Evolutionary conservation across 2,888 invertebrate genomes (phyloP).

Genomic region (Anagyrus pseudococci): DNA sequence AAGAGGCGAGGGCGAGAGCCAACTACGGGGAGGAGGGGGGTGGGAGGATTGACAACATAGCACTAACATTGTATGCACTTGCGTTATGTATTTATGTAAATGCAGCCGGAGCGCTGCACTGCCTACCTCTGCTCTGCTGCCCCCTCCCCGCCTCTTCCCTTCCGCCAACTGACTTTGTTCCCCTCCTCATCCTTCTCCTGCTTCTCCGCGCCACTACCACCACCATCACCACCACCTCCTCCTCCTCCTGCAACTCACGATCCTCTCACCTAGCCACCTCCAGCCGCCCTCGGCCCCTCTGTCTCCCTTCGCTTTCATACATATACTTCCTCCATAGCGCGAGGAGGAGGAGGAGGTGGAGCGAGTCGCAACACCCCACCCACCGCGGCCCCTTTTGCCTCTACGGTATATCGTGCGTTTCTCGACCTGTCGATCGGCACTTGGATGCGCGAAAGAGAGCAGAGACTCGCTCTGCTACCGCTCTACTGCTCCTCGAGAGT

Average conservation of each 20-base stretch:
- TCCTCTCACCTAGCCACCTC: constrained; percentile 14
- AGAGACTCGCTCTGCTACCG: too few species aligned
- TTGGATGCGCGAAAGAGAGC: too few species aligned
- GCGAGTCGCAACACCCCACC: not conserved
- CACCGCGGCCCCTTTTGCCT: not conserved
- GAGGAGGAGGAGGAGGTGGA: constrained; percentile 9
- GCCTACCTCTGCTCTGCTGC: constrained; percentile 35
- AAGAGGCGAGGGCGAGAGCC: not conserved
- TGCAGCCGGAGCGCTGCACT: constrained; percentile 48
- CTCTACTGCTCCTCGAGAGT: too few species aligned
- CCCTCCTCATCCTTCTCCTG: constrained; percentile 20
- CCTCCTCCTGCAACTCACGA: not conserved
- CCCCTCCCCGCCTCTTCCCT: constrained; percentile 14
- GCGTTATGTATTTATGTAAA: constrained; percentile 63
- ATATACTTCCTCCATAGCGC: constrained; percentile 18
- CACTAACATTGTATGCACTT: constrained; percentile 61
- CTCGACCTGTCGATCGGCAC: constrained; percentile 33
- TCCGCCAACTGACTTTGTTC: constrained; percentile 41
- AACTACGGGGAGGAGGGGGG: constrained; percentile 25
- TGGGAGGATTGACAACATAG: constrained; percentile 62
- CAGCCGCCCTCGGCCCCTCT: constrained; percentile 6
- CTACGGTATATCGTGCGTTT: not conserved
- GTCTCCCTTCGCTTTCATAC: constrained; percentile 38
- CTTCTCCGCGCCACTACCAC: constrained; percentile 13
- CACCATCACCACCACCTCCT: not conserved